These are phyloP conservation scores for Caenorhabditis plicata DNA, from an alignment of 2,888 invertebrate genomes.

Conservation along the genomic window DNA sequence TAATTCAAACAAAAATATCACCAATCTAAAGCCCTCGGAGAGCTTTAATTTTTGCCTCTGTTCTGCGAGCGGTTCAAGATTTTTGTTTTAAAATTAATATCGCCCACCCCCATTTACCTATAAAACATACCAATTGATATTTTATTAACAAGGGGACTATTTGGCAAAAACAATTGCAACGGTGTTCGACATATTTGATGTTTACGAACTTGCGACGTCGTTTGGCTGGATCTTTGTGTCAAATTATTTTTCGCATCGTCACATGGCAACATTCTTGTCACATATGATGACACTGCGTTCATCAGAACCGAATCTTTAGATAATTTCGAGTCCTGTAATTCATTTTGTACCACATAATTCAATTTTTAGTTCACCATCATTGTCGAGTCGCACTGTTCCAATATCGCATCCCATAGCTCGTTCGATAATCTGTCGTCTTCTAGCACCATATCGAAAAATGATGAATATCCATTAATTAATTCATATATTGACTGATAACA, in stretches of 20 bases:
- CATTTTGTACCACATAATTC: not conserved
- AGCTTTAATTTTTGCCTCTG: too few relatives aligned
- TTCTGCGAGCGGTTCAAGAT: too few relatives aligned
- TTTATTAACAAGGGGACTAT: constrained; percentile 40
- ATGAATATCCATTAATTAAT: constrained; percentile 23
- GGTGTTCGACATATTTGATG: constrained; percentile 41
- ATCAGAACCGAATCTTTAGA: constrained; percentile 33
- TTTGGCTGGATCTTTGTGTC: constrained; percentile 4
- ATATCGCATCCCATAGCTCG: constrained; percentile 37
- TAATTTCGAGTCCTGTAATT: constrained; percentile 15
- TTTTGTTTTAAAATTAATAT: too few relatives aligned
- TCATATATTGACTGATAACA: constrained; percentile 14
- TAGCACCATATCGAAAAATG: constrained; percentile 36
- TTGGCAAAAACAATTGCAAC: constrained; percentile 42
- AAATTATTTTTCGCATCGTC: constrained; percentile 9
- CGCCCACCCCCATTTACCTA: not conserved
- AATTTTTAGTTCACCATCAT: constrained; percentile 8
- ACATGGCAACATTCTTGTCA: constrained; percentile 36
- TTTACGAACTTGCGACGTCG: constrained; percentile 4
- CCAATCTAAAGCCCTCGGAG: too few relatives aligned
- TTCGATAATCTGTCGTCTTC: constrained; percentile 29
- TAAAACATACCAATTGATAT: constrained; percentile 28
- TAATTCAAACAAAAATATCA: constrained; percentile 1
- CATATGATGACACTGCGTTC: constrained; percentile 26
- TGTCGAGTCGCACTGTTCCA: constrained; percentile 24